A percentile compares a stretch with the other conserved stretches of the same genome.
phyloP scores from a whole-genome alignment of 2,888 invertebrate genomes.

The Amphipyra berbera region DNA sequence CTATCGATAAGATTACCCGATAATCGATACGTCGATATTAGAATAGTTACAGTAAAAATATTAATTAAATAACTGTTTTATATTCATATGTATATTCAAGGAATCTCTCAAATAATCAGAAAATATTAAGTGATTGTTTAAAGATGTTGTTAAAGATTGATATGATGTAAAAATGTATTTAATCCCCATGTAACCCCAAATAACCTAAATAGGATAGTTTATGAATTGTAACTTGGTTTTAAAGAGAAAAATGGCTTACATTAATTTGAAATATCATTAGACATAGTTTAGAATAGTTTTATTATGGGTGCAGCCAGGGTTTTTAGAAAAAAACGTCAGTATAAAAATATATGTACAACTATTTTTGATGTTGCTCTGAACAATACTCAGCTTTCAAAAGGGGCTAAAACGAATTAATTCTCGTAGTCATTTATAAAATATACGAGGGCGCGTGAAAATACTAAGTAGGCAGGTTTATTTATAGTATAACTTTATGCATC shows the following conservation, averaged over 20 bases:
- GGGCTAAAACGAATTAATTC: too few relatives aligned
- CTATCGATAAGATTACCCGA: slow-evolving; percentile 47
- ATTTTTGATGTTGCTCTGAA: not conserved
- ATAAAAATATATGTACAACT: too few relatives aligned
- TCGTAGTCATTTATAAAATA: too few relatives aligned
- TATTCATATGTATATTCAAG: slow-evolving; percentile 53
- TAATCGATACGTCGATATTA: slow-evolving; percentile 35
- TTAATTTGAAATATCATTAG: slow-evolving; percentile 63
- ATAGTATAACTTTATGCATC: too few relatives aligned
- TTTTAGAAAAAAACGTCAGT: not conserved
- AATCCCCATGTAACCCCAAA: slow-evolving; percentile 78
- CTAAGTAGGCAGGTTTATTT: too few relatives aligned
- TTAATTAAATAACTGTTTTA: slow-evolving; percentile 55
- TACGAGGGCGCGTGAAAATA: too few relatives aligned
- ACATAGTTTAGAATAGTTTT: slow-evolving; percentile 48
- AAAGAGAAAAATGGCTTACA: slow-evolving; percentile 77
- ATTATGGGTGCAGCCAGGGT: slow-evolving; percentile 28
- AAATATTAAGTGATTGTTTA: slow-evolving; percentile 68
- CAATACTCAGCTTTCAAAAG: too few relatives aligned
- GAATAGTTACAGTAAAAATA: slow-evolving; percentile 45
- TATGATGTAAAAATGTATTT: slow-evolving; percentile 82
- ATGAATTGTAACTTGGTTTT: slow-evolving; percentile 56
- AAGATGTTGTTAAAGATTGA: slow-evolving; percentile 84
- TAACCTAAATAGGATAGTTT: slow-evolving; percentile 73
- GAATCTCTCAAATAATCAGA: slow-evolving; percentile 47